Evolutionary conservation across 2,113 vertebrate species (phyloP).

Genomic region (Xenopus tropicalis): DNA sequence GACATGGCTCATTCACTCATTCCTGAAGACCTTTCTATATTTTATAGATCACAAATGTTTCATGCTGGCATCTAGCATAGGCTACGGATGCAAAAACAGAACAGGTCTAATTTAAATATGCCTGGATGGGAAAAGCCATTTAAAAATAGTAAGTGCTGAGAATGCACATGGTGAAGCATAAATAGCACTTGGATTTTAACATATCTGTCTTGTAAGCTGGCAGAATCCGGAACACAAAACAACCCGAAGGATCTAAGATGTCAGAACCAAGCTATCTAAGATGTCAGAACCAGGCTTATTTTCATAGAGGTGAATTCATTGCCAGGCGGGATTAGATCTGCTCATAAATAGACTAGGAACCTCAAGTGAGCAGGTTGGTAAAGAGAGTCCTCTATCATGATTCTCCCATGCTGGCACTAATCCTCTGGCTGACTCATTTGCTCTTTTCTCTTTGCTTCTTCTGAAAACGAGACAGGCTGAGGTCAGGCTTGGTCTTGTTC

Average conservation of each 20-base stretch:
- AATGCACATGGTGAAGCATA: constrained; percentile 14
- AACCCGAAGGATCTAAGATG: constrained; percentile 7
- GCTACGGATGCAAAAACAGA: constrained; percentile 23
- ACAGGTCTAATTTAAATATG: constrained; percentile 3
- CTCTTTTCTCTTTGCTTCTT: too few relatives aligned
- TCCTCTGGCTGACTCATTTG: too few relatives aligned
- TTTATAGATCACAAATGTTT: too few relatives aligned
- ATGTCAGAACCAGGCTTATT: constrained; percentile 3
- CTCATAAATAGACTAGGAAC: background rate
- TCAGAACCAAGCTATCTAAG: constrained; percentile 6
- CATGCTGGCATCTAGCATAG: constrained; percentile 11
- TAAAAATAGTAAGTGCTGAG: constrained; percentile 37
- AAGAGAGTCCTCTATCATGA: background rate
- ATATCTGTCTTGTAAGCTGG: constrained; percentile 18
- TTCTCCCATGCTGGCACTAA: too few relatives aligned
- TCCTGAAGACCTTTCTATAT: too few relatives aligned
- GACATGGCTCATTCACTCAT: too few relatives aligned
- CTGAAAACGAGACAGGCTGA: too few relatives aligned
- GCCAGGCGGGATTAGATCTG: constrained; percentile 4
- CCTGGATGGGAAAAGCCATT: constrained; percentile 6
- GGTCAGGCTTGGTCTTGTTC: background rate
- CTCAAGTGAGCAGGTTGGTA: background rate
- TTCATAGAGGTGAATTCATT: background rate
- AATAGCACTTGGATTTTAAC: constrained; percentile 39
- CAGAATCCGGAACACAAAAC: constrained; percentile 22